phyloP scores from a whole-genome alignment of 2,113 vertebrate genomes.

The Colaptes auratus region DNA sequence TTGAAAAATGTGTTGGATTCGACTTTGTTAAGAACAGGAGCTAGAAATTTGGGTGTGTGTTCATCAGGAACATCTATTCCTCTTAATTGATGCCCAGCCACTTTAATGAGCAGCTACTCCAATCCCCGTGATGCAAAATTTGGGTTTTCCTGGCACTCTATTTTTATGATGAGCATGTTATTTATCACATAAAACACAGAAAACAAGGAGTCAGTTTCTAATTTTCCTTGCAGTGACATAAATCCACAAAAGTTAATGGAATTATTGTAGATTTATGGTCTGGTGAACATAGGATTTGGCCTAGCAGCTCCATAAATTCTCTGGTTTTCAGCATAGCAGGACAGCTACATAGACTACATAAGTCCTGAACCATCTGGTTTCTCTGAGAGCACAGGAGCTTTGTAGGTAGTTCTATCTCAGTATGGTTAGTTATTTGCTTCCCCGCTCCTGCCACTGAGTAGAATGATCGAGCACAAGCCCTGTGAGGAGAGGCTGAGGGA shows the following conservation, averaged over 20 bases:
- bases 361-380: background rate
- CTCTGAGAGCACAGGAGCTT: background rate
- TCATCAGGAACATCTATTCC: background rate
- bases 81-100: background rate
- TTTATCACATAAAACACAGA: background rate
- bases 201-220: slow-evolving; percentile 8
- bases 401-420: background rate
- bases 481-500: too few species aligned
- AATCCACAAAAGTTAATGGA: slow-evolving; percentile 3
- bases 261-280: slow-evolving; percentile 32
- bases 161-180: background rate
- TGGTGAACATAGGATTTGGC: slow-evolving; percentile 5
- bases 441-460: background rate
- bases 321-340: background rate
- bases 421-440: background rate
- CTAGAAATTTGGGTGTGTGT: background rate
- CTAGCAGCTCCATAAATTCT: slow-evolving; percentile 10
- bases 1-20: background rate
- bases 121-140: background rate
- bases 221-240: slow-evolving; percentile 5
- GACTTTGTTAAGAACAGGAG: background rate
- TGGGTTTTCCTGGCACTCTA: background rate
- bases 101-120: background rate
- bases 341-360: background rate
- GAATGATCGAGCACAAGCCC: background rate